These are phyloP conservation scores for Rhizoglyphus robini DNA, from an alignment of 1,140 invertebrate genomes.

Conservation along the genomic window DNA sequence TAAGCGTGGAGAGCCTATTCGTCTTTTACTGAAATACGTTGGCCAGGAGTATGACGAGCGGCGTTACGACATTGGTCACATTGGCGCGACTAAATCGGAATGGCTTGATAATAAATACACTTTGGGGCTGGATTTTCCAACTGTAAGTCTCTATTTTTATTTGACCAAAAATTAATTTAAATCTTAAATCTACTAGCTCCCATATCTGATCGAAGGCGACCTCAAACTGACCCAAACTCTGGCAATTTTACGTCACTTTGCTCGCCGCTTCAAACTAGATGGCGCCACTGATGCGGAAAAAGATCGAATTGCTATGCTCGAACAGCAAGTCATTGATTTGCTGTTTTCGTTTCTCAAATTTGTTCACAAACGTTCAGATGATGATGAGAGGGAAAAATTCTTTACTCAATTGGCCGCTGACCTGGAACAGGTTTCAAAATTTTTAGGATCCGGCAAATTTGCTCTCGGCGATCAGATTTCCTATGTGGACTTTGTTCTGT, in stretches of 20 bases:
- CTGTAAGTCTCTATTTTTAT: constrained; percentile 16
- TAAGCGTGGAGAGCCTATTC: no score
- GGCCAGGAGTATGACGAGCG: no score
- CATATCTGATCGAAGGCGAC: constrained; percentile 28
- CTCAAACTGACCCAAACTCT: constrained; percentile 32
- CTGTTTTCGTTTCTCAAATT: no score
- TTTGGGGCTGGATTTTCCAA: constrained; percentile 32
- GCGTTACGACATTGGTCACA: constrained; percentile 27
- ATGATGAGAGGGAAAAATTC: no score
- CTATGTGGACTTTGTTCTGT: no score
- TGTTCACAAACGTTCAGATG: no score
- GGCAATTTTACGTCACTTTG: constrained; percentile 41
- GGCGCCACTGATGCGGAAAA: constrained; percentile 36
- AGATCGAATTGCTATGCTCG: constrained; percentile 35
- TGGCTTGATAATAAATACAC: constrained; percentile 31
- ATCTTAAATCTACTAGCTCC: constrained; percentile 21
- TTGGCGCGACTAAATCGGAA: constrained; percentile 24
- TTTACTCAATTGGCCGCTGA: no score
- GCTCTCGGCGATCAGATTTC: no score
- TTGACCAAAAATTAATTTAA: no score
- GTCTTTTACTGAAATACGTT: no score
- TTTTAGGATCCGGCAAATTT: no score
- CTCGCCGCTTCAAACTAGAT: constrained; percentile 27
- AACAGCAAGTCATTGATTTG: constrained; percentile 37
- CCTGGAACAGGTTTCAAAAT: no score